Evolutionary conservation across 1,140 invertebrate genomes (phyloP), one percentile per base, ranked within the genome.

Genomic region (Propsilocerus akamusi): DNA sequence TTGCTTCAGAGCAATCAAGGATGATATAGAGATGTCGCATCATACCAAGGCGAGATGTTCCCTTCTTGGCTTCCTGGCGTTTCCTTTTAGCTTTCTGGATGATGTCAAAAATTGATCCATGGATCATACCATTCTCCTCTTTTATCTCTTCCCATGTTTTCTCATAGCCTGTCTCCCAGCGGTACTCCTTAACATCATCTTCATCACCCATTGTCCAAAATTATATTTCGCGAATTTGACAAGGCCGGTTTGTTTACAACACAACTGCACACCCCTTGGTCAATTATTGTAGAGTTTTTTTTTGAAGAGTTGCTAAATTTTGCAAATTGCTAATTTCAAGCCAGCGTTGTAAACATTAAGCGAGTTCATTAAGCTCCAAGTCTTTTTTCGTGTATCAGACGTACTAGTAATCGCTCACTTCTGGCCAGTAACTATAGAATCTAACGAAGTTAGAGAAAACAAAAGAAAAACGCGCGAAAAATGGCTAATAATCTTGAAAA

Each of bases 141-240:
- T 88, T 83, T 46, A 98, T 89, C 30, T 87, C 89, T 69, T 98
- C 94, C 90, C 90, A 94, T 61, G 89, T 93, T 68, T 91, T 92
- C 67, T 97, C 92, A 69, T 97, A 97, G 58, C 92, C 93, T 34
- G 86, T 92, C 65, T 97, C 92, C 92, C 92, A 97, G 22, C 90
- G 76, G 63, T 97, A 97, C 61, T 92, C 90, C 60, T 92, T 91
- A 34, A 79, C 76, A 61, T 91, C 87, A 34, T 89, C 86, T 48
- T 91, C 84, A 47, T 86, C 82, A 49, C 74, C 78, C 72, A 81
- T 81, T 41, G 23, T 56, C 48, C 8, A 14, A 26, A 46, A n/a
- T n/a, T n/a, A n/a, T n/a, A n/a, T n/a, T n/a, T n/a, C n/a, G n/a
- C n/a, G n/a, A n/a, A n/a, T n/a, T n/a, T n/a, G n/a, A n/a, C n/a